Evolutionary conservation across 2,888 invertebrate genomes (phyloP).

Genomic region (Tillus elongatus): DNA sequence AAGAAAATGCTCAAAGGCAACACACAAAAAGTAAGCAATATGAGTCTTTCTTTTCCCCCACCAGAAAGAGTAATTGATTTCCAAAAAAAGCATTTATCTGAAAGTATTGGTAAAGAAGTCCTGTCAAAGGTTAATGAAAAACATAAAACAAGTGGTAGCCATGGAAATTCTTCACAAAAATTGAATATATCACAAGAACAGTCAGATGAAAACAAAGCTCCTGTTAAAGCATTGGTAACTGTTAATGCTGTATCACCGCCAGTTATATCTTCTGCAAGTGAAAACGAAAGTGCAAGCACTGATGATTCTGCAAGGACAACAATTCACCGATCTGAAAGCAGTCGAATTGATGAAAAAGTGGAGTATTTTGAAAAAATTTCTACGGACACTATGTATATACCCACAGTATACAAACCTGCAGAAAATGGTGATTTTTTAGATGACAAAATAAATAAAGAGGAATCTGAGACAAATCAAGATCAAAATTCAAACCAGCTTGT

Average conservation of each 20-base stretch:
- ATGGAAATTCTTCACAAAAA: neutral
- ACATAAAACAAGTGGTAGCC: slow-evolving; percentile 3
- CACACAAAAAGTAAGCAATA: slow-evolving; percentile 65
- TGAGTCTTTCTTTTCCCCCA: slow-evolving; percentile 53
- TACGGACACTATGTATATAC: slow-evolving; percentile 43
- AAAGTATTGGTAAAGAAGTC: slow-evolving; percentile 50
- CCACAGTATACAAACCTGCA: slow-evolving; percentile 42
- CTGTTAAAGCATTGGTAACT: slow-evolving; percentile 35
- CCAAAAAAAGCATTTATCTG: too few relatives aligned
- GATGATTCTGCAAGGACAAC: slow-evolving; percentile 64
- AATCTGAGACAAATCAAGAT: slow-evolving; percentile 21
- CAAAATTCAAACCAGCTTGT: slow-evolving; percentile 24
- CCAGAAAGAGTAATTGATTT: too few relatives aligned
- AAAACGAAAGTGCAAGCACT: slow-evolving; percentile 61
- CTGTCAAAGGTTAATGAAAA: slow-evolving; percentile 25
- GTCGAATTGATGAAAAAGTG: slow-evolving; percentile 63
- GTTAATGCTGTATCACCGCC: slow-evolving; percentile 11
- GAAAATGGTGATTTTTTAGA: slow-evolving; percentile 30
- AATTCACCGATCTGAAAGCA: slow-evolving; percentile 51
- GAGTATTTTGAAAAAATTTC: slow-evolving; percentile 70
- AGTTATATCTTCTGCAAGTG: neutral
- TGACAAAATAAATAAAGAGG: slow-evolving; percentile 12
- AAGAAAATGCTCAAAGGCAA: slow-evolving; percentile 62
- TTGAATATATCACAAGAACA: neutral
- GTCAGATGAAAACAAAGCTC: slow-evolving; percentile 34